Percentiles rank a stretch among this genome's conserved stretches.
phyloP scores from a whole-genome alignment of 2,797 vertebrate genomes.

The Protosalanx chinensis region DNA sequence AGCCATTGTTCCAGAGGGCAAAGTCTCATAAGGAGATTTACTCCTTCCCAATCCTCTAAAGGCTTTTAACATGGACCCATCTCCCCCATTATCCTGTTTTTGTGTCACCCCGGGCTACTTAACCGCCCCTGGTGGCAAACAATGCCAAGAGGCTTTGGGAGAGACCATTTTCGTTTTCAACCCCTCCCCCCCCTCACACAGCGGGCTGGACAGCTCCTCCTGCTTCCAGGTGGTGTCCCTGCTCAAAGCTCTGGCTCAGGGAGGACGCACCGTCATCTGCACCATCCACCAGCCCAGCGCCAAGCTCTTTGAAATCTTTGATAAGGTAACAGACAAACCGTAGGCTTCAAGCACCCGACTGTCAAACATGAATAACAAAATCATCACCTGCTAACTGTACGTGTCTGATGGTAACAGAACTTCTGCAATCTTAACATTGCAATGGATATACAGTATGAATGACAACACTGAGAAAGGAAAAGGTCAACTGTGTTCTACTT shows the following conservation, averaged over 20 bases:
- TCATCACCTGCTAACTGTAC: too few species aligned
- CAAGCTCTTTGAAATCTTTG: constrained; percentile 98
- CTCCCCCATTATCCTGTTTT: background rate
- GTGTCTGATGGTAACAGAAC: too few species aligned
- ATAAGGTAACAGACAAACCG: constrained; percentile 79
- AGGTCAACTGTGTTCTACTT: background rate
- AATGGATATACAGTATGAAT: too few species aligned
- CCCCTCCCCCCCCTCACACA: constrained; percentile 40
- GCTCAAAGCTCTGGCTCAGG: constrained; percentile 92
- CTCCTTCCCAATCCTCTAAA: background rate
- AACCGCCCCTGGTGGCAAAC: background rate
- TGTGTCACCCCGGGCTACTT: background rate
- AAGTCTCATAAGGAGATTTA: background rate
- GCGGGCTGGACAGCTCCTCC: constrained; percentile 93
- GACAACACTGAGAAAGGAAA: too few species aligned
- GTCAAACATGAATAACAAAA: too few species aligned
- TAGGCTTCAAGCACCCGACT: background rate
- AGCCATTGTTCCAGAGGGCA: background rate
- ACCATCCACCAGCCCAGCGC: constrained; percentile 99
- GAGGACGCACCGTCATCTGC: constrained; percentile 96
- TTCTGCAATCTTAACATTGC: too few species aligned
- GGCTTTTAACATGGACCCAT: background rate
- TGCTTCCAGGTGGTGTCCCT: constrained; percentile 98
- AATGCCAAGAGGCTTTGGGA: background rate
- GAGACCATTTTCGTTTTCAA: background rate